phyloP scores from a whole-genome alignment of 1,140 invertebrate genomes.

The Zaprionus lachaisei region DNA sequence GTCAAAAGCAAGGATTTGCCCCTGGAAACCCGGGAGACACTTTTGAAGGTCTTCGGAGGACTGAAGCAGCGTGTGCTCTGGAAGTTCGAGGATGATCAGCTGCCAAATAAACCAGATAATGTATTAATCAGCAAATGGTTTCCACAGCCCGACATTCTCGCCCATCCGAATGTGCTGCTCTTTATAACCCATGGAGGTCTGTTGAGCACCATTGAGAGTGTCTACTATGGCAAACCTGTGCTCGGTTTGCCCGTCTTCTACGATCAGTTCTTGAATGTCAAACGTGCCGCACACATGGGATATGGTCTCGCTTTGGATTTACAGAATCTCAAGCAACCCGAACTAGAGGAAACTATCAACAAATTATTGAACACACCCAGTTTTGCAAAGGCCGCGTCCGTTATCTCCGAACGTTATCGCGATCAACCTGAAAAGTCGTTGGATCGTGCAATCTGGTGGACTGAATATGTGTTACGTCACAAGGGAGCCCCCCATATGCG shows the following conservation, averaged over 20 bases:
- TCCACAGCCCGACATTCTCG: conserved; percentile 89
- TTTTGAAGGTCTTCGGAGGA: conserved; percentile 86
- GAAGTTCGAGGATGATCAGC: conserved; percentile 88
- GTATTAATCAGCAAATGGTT: conserved; percentile 88
- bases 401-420: conserved; percentile 85
- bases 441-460: conserved; percentile 89
- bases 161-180: conserved; percentile 88
- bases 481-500: conserved; percentile 75
- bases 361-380: conserved; percentile 75
- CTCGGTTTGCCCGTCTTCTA: conserved; percentile 89
- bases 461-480: conserved; percentile 88
- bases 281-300: conserved; percentile 84
- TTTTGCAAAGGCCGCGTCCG: conserved; percentile 84
- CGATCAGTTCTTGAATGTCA: conserved; percentile 87
- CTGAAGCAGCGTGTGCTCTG: conserved; percentile 88
- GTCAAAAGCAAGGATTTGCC: conserved; percentile 86
- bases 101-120: conserved; percentile 86
- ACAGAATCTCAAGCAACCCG: conserved; percentile 74
- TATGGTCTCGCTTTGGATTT: conserved; percentile 84
- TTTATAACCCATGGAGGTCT: conserved; percentile 91
- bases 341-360: conserved; percentile 67
- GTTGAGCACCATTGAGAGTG: conserved; percentile 89
- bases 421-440: conserved; percentile 87
- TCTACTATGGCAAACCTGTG: conserved; percentile 89
- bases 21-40: conserved; percentile 84